Evolutionary conservation across 2,888 invertebrate species (phyloP), one percentile per base, ranked within the genome.

Genomic region (Dasypolia templi): DNA sequence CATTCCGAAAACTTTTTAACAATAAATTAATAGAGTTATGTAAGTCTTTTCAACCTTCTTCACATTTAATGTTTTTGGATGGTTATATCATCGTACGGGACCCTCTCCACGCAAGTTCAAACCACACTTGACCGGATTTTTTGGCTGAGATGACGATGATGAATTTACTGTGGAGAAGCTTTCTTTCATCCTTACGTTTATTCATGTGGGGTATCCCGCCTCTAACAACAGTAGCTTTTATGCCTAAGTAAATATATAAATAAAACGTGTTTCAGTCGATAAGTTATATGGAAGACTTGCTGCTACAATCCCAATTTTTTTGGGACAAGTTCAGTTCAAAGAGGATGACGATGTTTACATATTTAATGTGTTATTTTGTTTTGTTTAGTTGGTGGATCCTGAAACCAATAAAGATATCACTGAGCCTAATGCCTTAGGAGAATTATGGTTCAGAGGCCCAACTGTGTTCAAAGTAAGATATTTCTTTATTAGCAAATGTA

Each of bases 391-490:
- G 53, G 92, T 96, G 9, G 89, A 96, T 79, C 77, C 88, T 3
- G 90, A 91, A 19, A 95, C 94, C 0, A 89, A 89, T 42, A 79
- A 93, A 87, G 89, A 92, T 14, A 80, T 92, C 2, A 80, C 88
- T 12, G 94, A 94, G 68, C 90, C 95, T 0, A 92, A 95, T 56
- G 85, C 89, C 65, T 77, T 84, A 2, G 96, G 96, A 17, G 96
- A 96, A 85, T 83, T 96, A 1, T 93, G 95, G 90, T 5, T 95
- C 0, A 94, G 92, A 89, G 91, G 94, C 11, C 93, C 92, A 4
- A 63, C 75, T 12, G 77, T 92, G n/a, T 92, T 91, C 70, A 91
- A 92, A 89, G 94, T 93, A 87, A 72, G 56, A 32, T 64, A 17
- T 35, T n/a, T 26, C 2, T 35, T n/a, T 53, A 19, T 26, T 17